Evolutionary conservation across 2,888 invertebrate species (phyloP), one percentile per base, ranked within the genome.

Genomic region (Helobdella robusta): DNA sequence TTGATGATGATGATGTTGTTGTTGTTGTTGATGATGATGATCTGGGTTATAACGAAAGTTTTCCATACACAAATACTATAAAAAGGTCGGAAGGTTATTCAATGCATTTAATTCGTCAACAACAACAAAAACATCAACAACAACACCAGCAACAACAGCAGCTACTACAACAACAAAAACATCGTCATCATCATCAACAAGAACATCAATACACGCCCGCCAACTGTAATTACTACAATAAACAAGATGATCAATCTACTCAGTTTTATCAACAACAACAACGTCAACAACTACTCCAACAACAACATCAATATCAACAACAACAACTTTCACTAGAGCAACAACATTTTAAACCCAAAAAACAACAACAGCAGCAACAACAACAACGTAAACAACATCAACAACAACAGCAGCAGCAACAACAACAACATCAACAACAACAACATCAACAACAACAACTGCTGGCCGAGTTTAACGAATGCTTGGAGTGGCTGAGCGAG

Each of bases 401-500:
- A n/a, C n/a, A n/a, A 30, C 30, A 50, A 50, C 50, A 50, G 50
- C 20, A 50, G 50, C 20, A 20, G 25, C 50, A 54, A 30, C 54
- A 54, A n/a, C n/a, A n/a, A n/a, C n/a, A n/a, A n/a, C n/a, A n/a
- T n/a, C n/a, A n/a, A n/a, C n/a, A n/a, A n/a, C n/a, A n/a, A n/a
- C n/a, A n/a, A n/a, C n/a, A n/a, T n/a, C n/a, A n/a, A n/a, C n/a
- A n/a, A n/a, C n/a, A n/a, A n/a, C n/a, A n/a, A n/a, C n/a, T n/a
- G n/a, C n/a, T n/a, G n/a, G n/a, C n/a, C n/a, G n/a, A n/a, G n/a
- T n/a, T n/a, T n/a, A n/a, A n/a, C n/a, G n/a, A n/a, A n/a, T n/a
- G n/a, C n/a, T n/a, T n/a, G n/a, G n/a, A n/a, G n/a, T n/a, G n/a
- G n/a, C n/a, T n/a, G n/a, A n/a, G n/a, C n/a, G n/a, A n/a, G n/a